These are phyloP conservation scores for Lypha dubia DNA, from an alignment of 2,888 invertebrate species.

Conservation along the genomic window DNA sequence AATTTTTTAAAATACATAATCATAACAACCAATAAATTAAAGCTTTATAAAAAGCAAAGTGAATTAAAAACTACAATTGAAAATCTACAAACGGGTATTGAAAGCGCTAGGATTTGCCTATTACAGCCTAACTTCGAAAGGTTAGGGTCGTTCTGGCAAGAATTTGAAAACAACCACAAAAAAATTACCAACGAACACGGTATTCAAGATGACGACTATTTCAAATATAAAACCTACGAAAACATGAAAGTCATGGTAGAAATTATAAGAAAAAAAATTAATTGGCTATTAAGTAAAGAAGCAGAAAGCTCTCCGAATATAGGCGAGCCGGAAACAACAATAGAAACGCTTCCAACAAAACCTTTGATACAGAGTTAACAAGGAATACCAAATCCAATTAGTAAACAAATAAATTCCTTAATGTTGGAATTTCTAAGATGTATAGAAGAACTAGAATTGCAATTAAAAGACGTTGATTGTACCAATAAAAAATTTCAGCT, in stretches of 20 bases:
- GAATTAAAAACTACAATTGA: too few relatives aligned
- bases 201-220: not conserved
- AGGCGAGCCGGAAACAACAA: not conserved
- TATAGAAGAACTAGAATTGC: not conserved
- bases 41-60: too few relatives aligned
- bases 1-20: too few relatives aligned
- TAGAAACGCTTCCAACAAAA: not conserved
- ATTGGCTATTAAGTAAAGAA: not conserved
- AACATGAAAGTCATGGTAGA: not conserved
- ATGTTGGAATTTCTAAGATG: not conserved
- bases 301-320: too few relatives aligned
- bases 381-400: not conserved
- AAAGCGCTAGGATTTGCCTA: too few relatives aligned
- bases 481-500: not conserved
- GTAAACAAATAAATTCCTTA: not conserved
- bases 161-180: not conserved
- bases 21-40: too few relatives aligned
- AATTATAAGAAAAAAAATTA: not conserved
- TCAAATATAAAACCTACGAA: not conserved
- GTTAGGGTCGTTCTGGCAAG: too few relatives aligned
- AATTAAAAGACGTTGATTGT: not conserved
- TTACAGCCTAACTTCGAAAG: too few relatives aligned
- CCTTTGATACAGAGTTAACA: not conserved
- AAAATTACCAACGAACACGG: not conserved
- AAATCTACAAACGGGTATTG: too few relatives aligned